Base-by-base conservation (phyloP, 1,140 invertebrate species). In the Oedothorax gibbosus region DNA sequence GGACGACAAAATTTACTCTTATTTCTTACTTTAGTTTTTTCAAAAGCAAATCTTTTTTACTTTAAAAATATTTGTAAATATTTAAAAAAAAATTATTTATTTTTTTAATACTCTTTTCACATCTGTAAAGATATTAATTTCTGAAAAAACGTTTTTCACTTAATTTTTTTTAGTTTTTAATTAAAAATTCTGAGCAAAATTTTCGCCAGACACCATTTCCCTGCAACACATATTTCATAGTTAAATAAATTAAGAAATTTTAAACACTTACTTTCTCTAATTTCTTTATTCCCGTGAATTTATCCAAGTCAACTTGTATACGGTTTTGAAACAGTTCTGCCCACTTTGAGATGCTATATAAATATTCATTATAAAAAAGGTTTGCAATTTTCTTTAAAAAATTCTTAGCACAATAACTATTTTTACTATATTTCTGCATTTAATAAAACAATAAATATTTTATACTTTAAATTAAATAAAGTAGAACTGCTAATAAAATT, bases 211-310 rank as follows among this genome's bases (percentile, higher is more conserved):
- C 35, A 35, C 5, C 5, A 35, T 35, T 35, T 35, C 35, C 35
- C 1, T 35, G n/a, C n/a, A 35, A 35, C 35, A 35, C 35, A 35
- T 35, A 35, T 35, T 35, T 35, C 35, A 35, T 35, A 35, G 5
- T 35, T 35, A 35, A 35, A 35, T 66, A 11, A 21, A 18, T 21
- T 49, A 21, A 66, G 12, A 71, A 53, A 54, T 18, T 71, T 35
- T 35, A 66, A 3, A 18, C 8, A n/a, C 56, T 56, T 76, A 84
- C 82, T 51, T 76, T 77, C 76, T 84, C 82, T 49, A 85, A 64
- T 71, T 78, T 85, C 62, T 85, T 77, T 53, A 85, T 71, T 51
- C 83, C 83, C 6, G 65, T 85, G n/a, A 78, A 78, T 54, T 73
- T 85, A 35, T 85, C 83, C 15, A 85, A 72, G 18, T 85, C 75